Percentiles rank a stretch among this genome's conserved stretches.
Evolutionary conservation across 2,113 vertebrate species (phyloP).

Genomic region (Crotalus tigris): DNA sequence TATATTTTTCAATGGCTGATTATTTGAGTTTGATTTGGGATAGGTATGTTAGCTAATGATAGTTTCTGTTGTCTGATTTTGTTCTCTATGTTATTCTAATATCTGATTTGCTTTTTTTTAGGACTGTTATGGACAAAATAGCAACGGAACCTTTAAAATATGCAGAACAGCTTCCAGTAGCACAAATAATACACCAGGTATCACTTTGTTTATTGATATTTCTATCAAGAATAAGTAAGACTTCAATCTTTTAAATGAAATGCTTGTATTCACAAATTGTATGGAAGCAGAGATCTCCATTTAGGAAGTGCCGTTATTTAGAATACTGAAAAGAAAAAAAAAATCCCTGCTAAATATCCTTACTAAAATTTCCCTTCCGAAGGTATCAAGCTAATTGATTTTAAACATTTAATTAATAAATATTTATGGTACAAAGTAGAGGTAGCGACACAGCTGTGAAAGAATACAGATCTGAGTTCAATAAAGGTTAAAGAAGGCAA

Average conservation of each 20-base stretch:
- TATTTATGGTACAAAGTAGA: background rate
- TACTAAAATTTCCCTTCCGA: background rate
- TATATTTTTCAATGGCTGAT: background rate
- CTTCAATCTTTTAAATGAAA: constrained; percentile 55
- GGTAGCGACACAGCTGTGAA: background rate
- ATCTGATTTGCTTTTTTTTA: constrained; percentile 48
- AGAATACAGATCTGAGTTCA: background rate
- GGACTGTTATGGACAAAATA: constrained; percentile 60
- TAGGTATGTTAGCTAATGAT: no score
- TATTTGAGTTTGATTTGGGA: background rate
- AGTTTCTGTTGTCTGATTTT: background rate
- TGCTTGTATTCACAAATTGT: constrained; percentile 37
- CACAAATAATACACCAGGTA: constrained; percentile 98
- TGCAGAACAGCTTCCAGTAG: constrained; percentile 92
- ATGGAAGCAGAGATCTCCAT: constrained; percentile 22
- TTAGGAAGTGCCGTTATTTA: constrained; percentile 41
- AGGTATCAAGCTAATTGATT: background rate
- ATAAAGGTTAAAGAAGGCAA: background rate
- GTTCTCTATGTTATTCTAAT: background rate
- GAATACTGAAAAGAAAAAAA: constrained; percentile 28
- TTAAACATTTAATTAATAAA: background rate
- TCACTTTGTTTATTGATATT: constrained; percentile 40
- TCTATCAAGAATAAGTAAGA: constrained; percentile 48
- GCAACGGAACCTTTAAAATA: constrained; percentile 73
- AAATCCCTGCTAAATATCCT: background rate